phyloP scores from a whole-genome alignment of 2,888 invertebrate genomes.

The Cordilura impudica region DNA sequence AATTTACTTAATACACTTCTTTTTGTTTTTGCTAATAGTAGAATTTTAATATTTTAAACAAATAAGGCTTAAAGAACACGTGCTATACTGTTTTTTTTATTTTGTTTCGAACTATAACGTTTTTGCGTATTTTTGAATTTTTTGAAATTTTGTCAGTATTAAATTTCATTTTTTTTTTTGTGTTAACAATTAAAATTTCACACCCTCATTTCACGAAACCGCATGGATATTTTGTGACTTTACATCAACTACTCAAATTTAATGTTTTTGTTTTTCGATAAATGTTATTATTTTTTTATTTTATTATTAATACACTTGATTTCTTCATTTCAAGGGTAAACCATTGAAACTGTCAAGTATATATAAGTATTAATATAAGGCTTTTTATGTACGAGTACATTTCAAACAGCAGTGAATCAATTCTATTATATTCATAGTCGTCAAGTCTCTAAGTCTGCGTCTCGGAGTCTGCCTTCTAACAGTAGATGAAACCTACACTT shows the following conservation, averaged over 20 bases:
- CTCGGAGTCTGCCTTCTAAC: neutral
- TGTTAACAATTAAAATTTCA: constrained; percentile 39
- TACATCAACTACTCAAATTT: constrained; percentile 48
- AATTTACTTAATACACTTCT: constrained; percentile 6
- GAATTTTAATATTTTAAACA: constrained; percentile 12
- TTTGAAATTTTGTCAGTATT: constrained; percentile 18
- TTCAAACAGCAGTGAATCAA: constrained; percentile 33
- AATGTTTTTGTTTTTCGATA: neutral
- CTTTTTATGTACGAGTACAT: neutral
- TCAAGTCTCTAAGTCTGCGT: neutral
- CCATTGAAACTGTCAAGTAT: constrained; percentile 53
- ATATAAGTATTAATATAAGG: constrained; percentile 40
- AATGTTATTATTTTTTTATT: neutral
- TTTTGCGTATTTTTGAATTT: no score
- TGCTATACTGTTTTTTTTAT: constrained; percentile 1
- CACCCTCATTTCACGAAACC: constrained; percentile 58
- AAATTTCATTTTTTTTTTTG: constrained; percentile 37
- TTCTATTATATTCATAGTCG: neutral
- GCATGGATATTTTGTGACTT: constrained; percentile 41
- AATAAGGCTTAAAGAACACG: constrained; percentile 22
- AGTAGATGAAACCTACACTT: constrained; percentile 45
- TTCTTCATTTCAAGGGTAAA: constrained; percentile 60
- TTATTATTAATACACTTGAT: constrained; percentile 52
- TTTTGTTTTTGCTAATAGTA: neutral
- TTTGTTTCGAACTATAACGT: no score